Conservation (phyloP, 2,888 invertebrate genomes). For the Molorchus minor region DNA sequence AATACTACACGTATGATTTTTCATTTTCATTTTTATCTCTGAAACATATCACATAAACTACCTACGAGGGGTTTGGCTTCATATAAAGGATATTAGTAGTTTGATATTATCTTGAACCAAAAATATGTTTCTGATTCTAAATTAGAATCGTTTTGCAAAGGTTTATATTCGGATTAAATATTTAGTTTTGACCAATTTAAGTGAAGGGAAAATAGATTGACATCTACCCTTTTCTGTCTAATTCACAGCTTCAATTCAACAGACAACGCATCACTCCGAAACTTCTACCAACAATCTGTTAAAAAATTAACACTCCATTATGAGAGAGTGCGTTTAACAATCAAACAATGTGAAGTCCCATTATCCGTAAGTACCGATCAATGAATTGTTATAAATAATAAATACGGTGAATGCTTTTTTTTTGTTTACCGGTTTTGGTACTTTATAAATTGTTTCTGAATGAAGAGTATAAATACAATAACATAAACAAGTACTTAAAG, state of each 20-base stretch:
- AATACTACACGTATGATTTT: too few species aligned
- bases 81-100: too few species aligned
- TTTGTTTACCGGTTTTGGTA: neutral
- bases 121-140: too few species aligned
- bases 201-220: slow-evolving; percentile 50
- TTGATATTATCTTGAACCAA: too few species aligned
- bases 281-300: slow-evolving; percentile 54
- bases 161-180: too few species aligned
- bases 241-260: slow-evolving; percentile 39
- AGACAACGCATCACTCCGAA: slow-evolving; percentile 47
- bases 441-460: too few species aligned
- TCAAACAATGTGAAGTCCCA: slow-evolving; percentile 44
- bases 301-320: slow-evolving; percentile 59
- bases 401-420: neutral
- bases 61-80: too few species aligned
- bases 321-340: slow-evolving; percentile 55
- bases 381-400: slow-evolving; percentile 3
- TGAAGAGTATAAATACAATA: too few species aligned
- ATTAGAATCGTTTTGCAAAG: too few species aligned
- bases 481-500: too few species aligned
- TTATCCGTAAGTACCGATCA: slow-evolving; percentile 17
- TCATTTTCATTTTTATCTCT: too few species aligned
- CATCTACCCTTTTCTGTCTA: slow-evolving; percentile 38
- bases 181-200: slow-evolving; percentile 50
- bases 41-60: too few species aligned